These are phyloP conservation scores for Caenorhabditis imperialis DNA, from an alignment of 2,888 invertebrate genomes.

Conservation along the genomic window DNA sequence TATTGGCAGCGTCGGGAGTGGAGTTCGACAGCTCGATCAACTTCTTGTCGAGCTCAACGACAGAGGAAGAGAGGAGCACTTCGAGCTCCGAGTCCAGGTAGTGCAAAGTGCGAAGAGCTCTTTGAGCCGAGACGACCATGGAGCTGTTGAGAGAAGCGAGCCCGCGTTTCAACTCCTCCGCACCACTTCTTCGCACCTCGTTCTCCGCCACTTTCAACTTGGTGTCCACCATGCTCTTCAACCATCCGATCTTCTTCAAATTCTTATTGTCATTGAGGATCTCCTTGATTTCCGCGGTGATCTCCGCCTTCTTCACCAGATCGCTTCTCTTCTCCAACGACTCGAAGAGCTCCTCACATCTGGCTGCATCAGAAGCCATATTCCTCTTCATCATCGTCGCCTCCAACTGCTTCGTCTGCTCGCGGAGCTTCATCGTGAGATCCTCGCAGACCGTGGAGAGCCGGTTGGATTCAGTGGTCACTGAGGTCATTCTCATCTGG, in stretches of 20 bases:
- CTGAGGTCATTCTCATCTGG: constrained; percentile 52
- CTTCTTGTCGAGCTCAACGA: constrained; percentile 60
- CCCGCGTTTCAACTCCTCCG: constrained; percentile 69
- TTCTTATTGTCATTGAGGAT: constrained; percentile 61
- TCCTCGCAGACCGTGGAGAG: constrained; percentile 44
- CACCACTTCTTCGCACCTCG: constrained; percentile 60
- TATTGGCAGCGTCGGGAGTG: constrained; percentile 39
- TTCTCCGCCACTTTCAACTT: constrained; percentile 61
- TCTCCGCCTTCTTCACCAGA: constrained; percentile 61
- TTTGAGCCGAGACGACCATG: constrained; percentile 61
- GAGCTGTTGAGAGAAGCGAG: constrained; percentile 70
- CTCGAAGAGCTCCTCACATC: constrained; percentile 66
- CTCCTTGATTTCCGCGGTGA: constrained; percentile 56
- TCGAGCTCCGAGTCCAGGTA: constrained; percentile 61
- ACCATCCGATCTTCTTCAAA: constrained; percentile 60
- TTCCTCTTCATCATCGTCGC: constrained; percentile 49
- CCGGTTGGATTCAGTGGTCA: constrained; percentile 48
- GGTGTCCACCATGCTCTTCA: constrained; percentile 56
- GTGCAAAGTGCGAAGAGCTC: constrained; percentile 64
- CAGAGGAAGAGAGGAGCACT: constrained; percentile 50
- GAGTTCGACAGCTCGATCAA: constrained; percentile 52
- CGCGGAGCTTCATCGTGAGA: constrained; percentile 29
- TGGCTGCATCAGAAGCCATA: constrained; percentile 59
- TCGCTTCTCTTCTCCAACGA: constrained; percentile 64
- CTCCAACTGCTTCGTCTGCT: constrained; percentile 51